A percentile compares a stretch with the other conserved stretches of the same genome.
phyloP scores from a whole-genome alignment of 2,113 vertebrate genomes.

The Rana temporaria region DNA sequence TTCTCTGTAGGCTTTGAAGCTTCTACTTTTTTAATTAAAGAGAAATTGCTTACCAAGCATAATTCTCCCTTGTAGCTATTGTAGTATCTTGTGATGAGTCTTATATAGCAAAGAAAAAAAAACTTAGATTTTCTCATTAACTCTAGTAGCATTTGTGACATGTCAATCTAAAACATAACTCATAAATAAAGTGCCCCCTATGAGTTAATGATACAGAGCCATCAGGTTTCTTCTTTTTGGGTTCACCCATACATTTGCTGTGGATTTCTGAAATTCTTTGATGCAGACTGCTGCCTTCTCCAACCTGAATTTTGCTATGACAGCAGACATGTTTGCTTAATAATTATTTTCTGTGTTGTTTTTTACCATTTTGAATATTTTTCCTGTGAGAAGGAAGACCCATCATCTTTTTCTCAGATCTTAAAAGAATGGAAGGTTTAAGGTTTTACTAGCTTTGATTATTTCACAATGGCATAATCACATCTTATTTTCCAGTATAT shows the following conservation, averaged over 20 bases:
- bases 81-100: slow-evolving; percentile 42
- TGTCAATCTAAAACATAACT: slow-evolving; percentile 28
- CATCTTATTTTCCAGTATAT: not conserved
- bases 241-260: slow-evolving; percentile 14
- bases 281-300: not conserved
- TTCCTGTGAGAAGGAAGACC: not conserved
- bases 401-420: not conserved
- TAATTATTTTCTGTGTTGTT: not conserved
- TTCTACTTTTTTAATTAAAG: slow-evolving; percentile 52
- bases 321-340: not conserved
- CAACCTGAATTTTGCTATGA: not conserved
- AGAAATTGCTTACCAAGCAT: slow-evolving; percentile 50
- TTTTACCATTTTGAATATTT: not conserved
- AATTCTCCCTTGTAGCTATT: slow-evolving; percentile 35
- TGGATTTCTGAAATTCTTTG: not conserved
- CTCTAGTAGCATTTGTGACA: not conserved
- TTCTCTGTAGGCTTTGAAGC: slow-evolving; percentile 46
- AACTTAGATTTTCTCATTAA: slow-evolving; percentile 49
- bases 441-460: not conserved
- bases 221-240: not conserved
- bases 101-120: not conserved
- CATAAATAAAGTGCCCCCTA: slow-evolving; percentile 5
- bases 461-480: not conserved
- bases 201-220: slow-evolving; percentile 28
- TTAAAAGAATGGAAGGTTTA: not conserved